Percentiles rank a stretch among this genome's conserved stretches.
Conservation (phyloP, 2,113 vertebrate genomes). For the Callocephalon fimbriatum region DNA sequence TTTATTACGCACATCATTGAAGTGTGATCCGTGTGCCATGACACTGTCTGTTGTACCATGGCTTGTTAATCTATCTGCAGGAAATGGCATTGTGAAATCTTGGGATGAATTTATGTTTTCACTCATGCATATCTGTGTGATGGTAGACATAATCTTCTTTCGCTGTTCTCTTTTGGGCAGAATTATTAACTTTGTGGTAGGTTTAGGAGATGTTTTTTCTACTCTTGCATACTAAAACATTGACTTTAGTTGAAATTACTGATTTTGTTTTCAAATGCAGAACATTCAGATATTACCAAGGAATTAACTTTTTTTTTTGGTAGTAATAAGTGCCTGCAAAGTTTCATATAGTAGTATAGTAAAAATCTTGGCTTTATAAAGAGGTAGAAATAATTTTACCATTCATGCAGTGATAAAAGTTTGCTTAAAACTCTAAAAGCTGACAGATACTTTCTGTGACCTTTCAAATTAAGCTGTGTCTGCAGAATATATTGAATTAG, state of each 20-base stretch:
- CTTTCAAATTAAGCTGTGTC: background rate
- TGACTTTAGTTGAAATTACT: background rate
- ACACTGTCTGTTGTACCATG: background rate
- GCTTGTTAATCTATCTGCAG: background rate
- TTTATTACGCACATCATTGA: background rate
- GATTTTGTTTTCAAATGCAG: background rate
- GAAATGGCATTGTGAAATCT: background rate
- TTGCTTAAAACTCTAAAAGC: background rate
- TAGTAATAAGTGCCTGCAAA: background rate
- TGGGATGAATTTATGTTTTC: background rate
- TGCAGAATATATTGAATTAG: background rate
- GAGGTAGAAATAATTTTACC: background rate
- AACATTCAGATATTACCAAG: background rate
- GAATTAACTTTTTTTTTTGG: background rate
- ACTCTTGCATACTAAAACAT: background rate
- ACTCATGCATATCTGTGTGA: background rate
- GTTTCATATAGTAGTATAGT: background rate
- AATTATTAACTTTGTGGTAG: background rate
- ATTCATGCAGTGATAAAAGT: background rate
- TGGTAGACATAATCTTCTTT: background rate
- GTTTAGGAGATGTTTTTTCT: background rate
- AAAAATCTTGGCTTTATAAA: background rate
- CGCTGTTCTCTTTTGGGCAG: background rate
- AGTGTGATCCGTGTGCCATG: fast-evolving
- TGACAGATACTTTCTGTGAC: background rate